Evolutionary conservation across 2,113 vertebrate genomes (phyloP).

Genomic region (Percina caprodes): DNA sequence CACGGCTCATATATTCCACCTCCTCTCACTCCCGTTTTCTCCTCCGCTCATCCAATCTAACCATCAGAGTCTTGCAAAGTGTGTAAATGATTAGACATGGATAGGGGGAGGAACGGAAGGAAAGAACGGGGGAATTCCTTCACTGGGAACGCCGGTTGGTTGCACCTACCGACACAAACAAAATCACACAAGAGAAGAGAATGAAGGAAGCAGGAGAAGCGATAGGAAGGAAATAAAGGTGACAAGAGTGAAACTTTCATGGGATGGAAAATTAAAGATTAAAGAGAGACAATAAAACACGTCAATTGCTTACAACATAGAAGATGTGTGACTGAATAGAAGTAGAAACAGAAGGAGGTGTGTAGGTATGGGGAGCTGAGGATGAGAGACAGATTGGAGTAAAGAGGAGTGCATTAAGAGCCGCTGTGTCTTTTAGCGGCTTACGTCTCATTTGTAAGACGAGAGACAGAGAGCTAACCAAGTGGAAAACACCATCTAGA

Average conservation of each 20-base stretch:
- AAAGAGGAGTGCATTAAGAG: conserved; percentile 29
- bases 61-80: conserved; percentile 50
- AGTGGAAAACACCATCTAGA: conserved; percentile 73
- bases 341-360: not conserved
- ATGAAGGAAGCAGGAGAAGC: not conserved
- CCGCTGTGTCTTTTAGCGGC: conserved; percentile 8
- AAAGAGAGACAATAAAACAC: not conserved
- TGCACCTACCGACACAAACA: conserved; percentile 17
- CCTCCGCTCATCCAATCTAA: conserved; percentile 10
- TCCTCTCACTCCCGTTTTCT: conserved; percentile 11
- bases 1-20: conserved; percentile 50
- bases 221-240: not conserved
- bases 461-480: conserved; percentile 62
- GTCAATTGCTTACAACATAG: too few species aligned
- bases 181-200: not conserved
- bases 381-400: conserved; percentile 8
- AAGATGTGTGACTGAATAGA: too few species aligned
- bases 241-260: not conserved
- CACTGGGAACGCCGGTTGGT: not conserved
- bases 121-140: conserved; percentile 51
- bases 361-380: not conserved
- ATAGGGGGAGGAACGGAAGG: conserved; percentile 36
- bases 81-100: conserved; percentile 61
- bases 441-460: conserved; percentile 47
- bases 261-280: not conserved